Evolutionary conservation across 92 coral and sea anemone species (phyloP).

Genomic region (Metridium senile): DNA sequence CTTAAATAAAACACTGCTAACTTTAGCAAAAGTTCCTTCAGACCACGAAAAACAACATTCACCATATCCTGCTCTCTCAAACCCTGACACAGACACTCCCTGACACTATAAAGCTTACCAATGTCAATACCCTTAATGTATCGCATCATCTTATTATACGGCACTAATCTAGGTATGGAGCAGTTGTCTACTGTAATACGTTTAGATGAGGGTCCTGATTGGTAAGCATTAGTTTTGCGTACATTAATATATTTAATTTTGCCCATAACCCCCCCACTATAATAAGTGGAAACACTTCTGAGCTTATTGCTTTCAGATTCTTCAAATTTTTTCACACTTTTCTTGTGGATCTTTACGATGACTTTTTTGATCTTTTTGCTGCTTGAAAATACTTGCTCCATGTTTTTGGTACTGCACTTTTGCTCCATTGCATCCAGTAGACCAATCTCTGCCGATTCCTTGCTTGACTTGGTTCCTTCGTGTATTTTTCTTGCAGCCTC

Average conservation of each 20-base stretch:
- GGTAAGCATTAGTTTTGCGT: neutral
- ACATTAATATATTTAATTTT: conserved; percentile 10
- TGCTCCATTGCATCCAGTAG: conserved; percentile 13
- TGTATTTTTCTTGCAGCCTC: conserved; percentile 19
- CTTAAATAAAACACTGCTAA: conserved; percentile 35
- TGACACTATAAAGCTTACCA: conserved; percentile 48
- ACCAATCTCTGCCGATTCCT: conserved; percentile 33
- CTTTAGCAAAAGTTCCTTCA: conserved; percentile 24
- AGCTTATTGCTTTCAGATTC: conserved; percentile 28
- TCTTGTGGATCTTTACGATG: conserved; percentile 33
- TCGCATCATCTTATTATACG: conserved; percentile 59
- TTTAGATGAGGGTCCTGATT: conserved; percentile 8
- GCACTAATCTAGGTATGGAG: conserved; percentile 56
- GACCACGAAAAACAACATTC: conserved; percentile 36
- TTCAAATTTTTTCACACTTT: conserved; percentile 28
- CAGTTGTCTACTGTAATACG: conserved; percentile 42
- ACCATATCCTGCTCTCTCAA: conserved; percentile 44
- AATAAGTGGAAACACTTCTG: conserved; percentile 30
- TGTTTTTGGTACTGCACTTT: conserved; percentile 9
- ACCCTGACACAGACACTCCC: conserved; percentile 51
- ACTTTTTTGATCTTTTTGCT: conserved; percentile 39
- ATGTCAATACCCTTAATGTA: conserved; percentile 54
- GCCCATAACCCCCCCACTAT: too few relatives aligned
- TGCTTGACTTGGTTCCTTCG: conserved; percentile 19
- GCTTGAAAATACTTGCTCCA: conserved; percentile 16